These are phyloP conservation scores for Synanthedon andrenaeformis DNA, from an alignment of 2,888 invertebrate genomes.

Conservation along the genomic window DNA sequence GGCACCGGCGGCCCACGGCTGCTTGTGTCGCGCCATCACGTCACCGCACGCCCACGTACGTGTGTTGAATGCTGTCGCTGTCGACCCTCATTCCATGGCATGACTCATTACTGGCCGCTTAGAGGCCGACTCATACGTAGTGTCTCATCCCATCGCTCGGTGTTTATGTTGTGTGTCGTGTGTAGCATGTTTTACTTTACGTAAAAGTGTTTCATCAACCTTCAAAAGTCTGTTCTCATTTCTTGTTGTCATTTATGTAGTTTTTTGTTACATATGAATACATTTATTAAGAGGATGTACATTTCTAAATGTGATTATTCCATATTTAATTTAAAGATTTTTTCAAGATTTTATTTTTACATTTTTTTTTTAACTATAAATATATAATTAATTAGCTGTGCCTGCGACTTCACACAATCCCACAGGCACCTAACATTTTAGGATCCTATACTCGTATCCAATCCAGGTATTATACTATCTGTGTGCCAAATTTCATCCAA, in stretches of 20 bases:
- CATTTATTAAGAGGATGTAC: background rate
- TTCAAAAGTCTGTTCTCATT: background rate
- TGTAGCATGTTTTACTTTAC: constrained; percentile 2
- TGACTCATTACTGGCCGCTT: constrained; percentile 30
- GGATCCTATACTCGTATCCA: no score
- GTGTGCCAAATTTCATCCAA: no score
- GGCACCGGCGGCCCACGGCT: constrained; percentile 61
- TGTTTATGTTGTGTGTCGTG: constrained; percentile 1
- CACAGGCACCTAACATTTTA: no score
- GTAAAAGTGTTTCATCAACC: no score
- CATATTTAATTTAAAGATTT: no score
- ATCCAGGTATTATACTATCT: no score
- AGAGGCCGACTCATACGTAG: constrained; percentile 35
- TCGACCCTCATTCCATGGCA: constrained; percentile 11
- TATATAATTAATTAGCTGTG: no score
- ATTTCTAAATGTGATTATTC: no score
- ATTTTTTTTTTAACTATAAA: no score
- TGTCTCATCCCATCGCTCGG: constrained; percentile 11
- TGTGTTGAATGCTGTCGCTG: constrained; percentile 11
- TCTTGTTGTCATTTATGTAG: background rate
- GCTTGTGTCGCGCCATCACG: constrained; percentile 64
- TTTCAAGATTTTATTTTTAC: no score
- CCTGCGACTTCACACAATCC: no score
- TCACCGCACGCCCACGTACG: constrained; percentile 68
- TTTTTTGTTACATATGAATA: background rate